phyloP scores from a whole-genome alignment of 2,888 invertebrate species.

The Neoitamus cyanurus region DNA sequence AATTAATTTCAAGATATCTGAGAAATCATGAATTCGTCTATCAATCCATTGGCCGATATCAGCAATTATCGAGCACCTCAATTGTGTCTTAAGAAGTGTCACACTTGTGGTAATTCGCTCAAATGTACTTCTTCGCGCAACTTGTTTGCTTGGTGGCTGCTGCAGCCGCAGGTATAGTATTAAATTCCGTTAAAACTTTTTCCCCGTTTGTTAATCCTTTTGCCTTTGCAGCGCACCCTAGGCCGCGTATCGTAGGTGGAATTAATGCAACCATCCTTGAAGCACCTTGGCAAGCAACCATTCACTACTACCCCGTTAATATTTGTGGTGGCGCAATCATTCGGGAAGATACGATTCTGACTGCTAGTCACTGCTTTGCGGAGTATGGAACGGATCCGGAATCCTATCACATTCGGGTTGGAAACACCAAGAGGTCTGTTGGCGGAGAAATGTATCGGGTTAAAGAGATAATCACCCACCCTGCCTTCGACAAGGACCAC shows the following conservation, averaged over 20 bases:
- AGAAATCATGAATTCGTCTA: neutral
- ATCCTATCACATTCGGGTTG: slow-evolving; percentile 65
- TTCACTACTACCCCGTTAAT: slow-evolving; percentile 61
- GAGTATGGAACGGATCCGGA: slow-evolving; percentile 56
- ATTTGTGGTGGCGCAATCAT: slow-evolving; percentile 69
- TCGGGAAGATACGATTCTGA: slow-evolving; percentile 64
- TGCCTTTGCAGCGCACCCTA: neutral
- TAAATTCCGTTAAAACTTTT: too few relatives aligned
- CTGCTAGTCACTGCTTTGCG: slow-evolving; percentile 69
- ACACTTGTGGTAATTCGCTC: neutral
- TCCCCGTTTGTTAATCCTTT: neutral
- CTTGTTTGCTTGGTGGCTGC: neutral
- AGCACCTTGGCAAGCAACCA: slow-evolving; percentile 47
- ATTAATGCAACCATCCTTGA: slow-evolving; percentile 42
- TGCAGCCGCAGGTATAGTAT: neutral
- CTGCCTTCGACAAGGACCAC: slow-evolving; percentile 61
- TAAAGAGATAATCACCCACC: slow-evolving; percentile 65
- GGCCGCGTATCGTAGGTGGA: slow-evolving; percentile 50
- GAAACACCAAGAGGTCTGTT: slow-evolving; percentile 64
- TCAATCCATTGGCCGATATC: neutral
- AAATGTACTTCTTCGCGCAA: neutral
- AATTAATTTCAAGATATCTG: neutral
- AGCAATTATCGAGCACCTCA: neutral
- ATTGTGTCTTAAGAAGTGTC: neutral
- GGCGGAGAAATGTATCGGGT: slow-evolving; percentile 63